These are phyloP conservation scores for Apeira syringaria DNA, from an alignment of 2,888 invertebrate genomes.

Conservation along the genomic window DNA sequence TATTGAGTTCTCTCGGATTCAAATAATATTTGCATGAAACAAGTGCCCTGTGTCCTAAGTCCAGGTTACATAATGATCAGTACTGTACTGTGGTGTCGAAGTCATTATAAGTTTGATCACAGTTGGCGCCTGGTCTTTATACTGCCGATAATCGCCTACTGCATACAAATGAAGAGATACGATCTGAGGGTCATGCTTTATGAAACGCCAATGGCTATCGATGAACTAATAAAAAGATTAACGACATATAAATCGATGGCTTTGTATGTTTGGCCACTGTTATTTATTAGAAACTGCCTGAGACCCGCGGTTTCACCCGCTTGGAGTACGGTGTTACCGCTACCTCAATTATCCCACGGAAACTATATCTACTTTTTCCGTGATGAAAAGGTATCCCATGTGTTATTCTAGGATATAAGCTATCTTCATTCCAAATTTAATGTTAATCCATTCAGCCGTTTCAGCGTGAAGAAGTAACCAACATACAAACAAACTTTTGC, in stretches of 20 bases:
- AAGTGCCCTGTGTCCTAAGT: slow-evolving; percentile 21
- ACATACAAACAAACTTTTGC: too few relatives aligned
- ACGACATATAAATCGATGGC: slow-evolving; percentile 19
- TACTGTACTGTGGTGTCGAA: slow-evolving; percentile 56
- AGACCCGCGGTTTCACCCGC: too few relatives aligned
- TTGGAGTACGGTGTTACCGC: too few relatives aligned
- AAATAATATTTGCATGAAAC: too few relatives aligned
- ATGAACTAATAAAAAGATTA: slow-evolving; percentile 31
- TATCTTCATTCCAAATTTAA: too few relatives aligned
- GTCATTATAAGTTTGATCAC: slow-evolving; percentile 74
- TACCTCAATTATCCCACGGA: too few relatives aligned
- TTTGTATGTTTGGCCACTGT: slow-evolving; percentile 14
- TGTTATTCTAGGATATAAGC: too few relatives aligned
- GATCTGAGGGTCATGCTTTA: slow-evolving; percentile 57
- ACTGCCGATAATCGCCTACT: slow-evolving; percentile 52
- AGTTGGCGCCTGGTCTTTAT: slow-evolving; percentile 61
- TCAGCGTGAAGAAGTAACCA: too few relatives aligned
- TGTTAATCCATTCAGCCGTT: too few relatives aligned
- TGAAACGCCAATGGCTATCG: slow-evolving; percentile 34
- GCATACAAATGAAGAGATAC: slow-evolving; percentile 71
- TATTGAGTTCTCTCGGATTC: too few relatives aligned
- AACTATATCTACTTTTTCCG: too few relatives aligned
- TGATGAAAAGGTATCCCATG: too few relatives aligned
- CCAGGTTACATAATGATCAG: slow-evolving; percentile 44
- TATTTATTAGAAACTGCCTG: slow-evolving; percentile 14